Evolutionary conservation across 2,113 vertebrate species (phyloP), one percentile per base, ranked within the genome.

Genomic region (Etia nguti): DNA sequence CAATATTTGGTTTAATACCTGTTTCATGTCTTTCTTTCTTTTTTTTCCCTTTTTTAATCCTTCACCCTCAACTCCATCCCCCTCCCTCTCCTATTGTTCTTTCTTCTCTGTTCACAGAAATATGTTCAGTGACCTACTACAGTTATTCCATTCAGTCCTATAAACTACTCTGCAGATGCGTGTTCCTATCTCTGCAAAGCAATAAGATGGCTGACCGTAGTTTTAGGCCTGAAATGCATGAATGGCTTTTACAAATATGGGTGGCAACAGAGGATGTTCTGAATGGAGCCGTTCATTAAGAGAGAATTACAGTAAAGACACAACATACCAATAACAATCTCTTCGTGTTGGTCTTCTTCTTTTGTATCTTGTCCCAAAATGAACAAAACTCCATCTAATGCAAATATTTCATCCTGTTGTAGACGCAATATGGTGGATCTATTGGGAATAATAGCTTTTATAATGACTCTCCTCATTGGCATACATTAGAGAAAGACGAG

Each of bases 1-100:
- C 87, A 84, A 90, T 88, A 90, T 90, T 92, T 29, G 10, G 48
- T 91, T 91, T 91, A 93, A 90, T 93, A 89, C 82, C 90, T 87
- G 81, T 87, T 86, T 90, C 80, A 87, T 88, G 86, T 88, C 86
- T 80, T 65, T 83, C 79, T 46, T 54, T 68, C 34, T 85, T 86
- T 83, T 60, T 82, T 82, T 24, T 6, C 57, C 48, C 22, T 59
- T 70, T 26, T 83, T 86, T 81, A 38, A 68, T 80, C 60, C 46
- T n/a, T 65, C 59, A 20, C 70, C 38, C 52, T 24, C 36, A 80
- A 59, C 79, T 52, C 65, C 43, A 48, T 1, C n/a, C 36, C 46
- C 26, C 65, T 52, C 43, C 55, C 62, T 31, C 52, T 57, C 41
- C 50, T 56, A 24, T 31, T 75, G 4, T 60, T 91, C 84, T 86